Evolutionary conservation across 1,140 invertebrate species (phyloP).

Genomic region (Heliothis subflexa): DNA sequence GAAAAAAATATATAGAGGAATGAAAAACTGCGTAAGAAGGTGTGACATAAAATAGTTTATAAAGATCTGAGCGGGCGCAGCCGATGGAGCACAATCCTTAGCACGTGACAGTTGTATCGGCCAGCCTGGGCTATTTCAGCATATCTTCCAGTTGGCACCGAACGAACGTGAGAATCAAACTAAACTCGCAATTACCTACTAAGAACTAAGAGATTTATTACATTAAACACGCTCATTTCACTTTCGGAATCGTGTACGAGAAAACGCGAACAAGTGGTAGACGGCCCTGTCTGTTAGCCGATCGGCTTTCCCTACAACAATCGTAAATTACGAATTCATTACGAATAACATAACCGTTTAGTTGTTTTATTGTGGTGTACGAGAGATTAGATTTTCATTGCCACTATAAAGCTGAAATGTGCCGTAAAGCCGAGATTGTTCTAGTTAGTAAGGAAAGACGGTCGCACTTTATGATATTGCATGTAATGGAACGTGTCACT

Average conservation of each 20-base stretch:
- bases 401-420: conserved; percentile 46
- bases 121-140: conserved; percentile 23
- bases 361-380: conserved; percentile 71
- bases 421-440: conserved; percentile 41
- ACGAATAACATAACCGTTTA: conserved; percentile 73
- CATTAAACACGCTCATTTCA: conserved; percentile 72
- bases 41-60: background rate
- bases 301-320: conserved; percentile 72
- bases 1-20: background rate
- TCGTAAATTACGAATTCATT: conserved; percentile 79
- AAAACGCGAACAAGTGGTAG: conserved; percentile 71
- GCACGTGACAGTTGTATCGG: conserved; percentile 37
- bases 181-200: conserved; percentile 42
- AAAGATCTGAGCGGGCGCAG: background rate
- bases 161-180: conserved; percentile 46
- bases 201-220: conserved; percentile 66
- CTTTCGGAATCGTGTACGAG: conserved; percentile 78
- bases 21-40: background rate
- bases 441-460: conserved; percentile 30
- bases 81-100: conserved; percentile 17
- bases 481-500: conserved; percentile 31
- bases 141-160: conserved; percentile 34
- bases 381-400: conserved; percentile 64
- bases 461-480: conserved; percentile 29
- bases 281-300: conserved; percentile 65